Evolutionary conservation across 2,113 vertebrate genomes (phyloP).

Genomic region (Syngnathus floridae): DNA sequence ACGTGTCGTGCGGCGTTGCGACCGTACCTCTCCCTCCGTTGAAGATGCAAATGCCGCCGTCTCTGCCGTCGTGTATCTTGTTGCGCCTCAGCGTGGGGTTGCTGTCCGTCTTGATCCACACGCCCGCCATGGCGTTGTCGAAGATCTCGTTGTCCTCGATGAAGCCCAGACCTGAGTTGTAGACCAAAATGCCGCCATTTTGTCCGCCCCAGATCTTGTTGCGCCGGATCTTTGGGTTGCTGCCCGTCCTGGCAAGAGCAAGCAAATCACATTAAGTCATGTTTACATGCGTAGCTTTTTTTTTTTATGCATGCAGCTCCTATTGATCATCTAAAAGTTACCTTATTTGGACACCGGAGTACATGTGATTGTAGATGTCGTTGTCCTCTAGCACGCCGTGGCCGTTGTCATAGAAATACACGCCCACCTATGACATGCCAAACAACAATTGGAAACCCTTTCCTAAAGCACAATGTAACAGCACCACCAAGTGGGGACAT

Average conservation of each 20-base stretch:
- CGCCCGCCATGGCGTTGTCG: conserved; percentile 98
- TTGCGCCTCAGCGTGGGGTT: conserved; percentile 98
- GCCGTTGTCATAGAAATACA: conserved; percentile 99
- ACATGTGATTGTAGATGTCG: conserved; percentile 99
- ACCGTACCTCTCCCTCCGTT: conserved; percentile 88
- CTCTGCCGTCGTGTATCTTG: conserved; percentile 97
- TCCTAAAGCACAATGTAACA: neutral
- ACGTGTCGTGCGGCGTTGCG: too few relatives aligned
- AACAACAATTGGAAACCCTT: neutral
- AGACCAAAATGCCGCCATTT: conserved; percentile 97
- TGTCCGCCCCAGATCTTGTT: conserved; percentile 99
- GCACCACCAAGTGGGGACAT: neutral
- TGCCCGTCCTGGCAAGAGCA: conserved; percentile 82
- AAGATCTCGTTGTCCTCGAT: conserved; percentile 99
- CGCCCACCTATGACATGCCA: conserved; percentile 78
- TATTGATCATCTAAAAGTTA: conserved; percentile 45
- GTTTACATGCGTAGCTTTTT: neutral
- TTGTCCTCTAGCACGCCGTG: conserved; percentile 98
- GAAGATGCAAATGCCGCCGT: conserved; percentile 99
- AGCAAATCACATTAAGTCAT: neutral
- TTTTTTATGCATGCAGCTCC: too few relatives aligned
- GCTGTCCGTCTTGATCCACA: conserved; percentile 99
- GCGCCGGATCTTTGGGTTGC: conserved; percentile 97
- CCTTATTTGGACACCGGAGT: conserved; percentile 99
- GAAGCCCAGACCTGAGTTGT: conserved; percentile 97